phyloP scores from a whole-genome alignment of 2,888 invertebrate species.

The Macrosoma leucophasiata region DNA sequence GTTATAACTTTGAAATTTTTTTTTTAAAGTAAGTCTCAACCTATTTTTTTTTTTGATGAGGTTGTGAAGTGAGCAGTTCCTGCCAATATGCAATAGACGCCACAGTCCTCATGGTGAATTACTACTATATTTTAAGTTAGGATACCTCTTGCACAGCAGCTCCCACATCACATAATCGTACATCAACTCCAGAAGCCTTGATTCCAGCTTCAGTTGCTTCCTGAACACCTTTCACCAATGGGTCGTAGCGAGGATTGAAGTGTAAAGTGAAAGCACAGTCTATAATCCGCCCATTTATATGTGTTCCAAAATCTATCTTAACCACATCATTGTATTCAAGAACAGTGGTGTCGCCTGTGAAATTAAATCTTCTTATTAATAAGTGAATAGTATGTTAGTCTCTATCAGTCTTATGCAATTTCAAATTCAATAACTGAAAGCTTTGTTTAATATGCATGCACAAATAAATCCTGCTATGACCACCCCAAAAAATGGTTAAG shows the following conservation, averaged over 20 bases:
- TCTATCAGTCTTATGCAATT: no score
- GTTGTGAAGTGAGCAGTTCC: no score
- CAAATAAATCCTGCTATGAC: no score
- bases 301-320: conserved; percentile 99
- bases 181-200: conserved; percentile 96
- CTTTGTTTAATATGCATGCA: no score
- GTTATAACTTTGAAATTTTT: no score
- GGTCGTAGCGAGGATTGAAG: conserved; percentile 97
- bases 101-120: no score
- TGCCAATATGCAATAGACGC: no score
- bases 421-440: no score
- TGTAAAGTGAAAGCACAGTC: conserved; percentile 99
- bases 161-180: conserved; percentile 96
- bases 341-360: conserved; percentile 89
- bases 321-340: conserved; percentile 97
- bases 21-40: no score
- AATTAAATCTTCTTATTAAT: conserved; percentile 1
- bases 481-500: no score
- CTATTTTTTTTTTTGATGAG: no score
- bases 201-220: conserved; percentile 99
- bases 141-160: conserved; percentile 96
- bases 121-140: no score
- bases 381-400: neutral
- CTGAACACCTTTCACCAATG: conserved; percentile 94
- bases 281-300: conserved; percentile 98